A percentile compares a stretch with the other conserved stretches of the same genome.
These are phyloP conservation scores for Halcyon smyrnensis DNA, from an alignment of 2,797 vertebrate species.

Conservation along the genomic window DNA sequence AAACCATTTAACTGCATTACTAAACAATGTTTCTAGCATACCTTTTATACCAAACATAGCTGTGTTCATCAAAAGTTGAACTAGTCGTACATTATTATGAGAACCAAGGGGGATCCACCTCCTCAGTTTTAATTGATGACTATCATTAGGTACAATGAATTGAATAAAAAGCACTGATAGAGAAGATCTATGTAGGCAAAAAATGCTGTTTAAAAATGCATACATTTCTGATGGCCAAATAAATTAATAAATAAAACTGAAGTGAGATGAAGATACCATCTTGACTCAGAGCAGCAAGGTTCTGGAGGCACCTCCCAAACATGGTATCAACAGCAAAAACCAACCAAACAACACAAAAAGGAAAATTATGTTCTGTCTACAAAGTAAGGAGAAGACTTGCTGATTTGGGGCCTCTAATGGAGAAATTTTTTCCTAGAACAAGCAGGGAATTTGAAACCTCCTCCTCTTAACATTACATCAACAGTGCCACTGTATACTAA, in stretches of 20 bases:
- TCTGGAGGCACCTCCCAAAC: neutral
- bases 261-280: neutral
- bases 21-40: neutral
- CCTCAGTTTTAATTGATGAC: neutral
- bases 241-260: too few species aligned
- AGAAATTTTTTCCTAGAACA: neutral
- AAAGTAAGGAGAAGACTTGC: neutral
- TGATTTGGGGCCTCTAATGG: neutral
- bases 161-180: neutral
- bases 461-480: neutral
- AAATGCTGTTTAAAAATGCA: neutral
- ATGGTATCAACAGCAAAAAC: neutral
- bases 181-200: neutral
- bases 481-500: neutral
- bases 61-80: slow-evolving; percentile 10
- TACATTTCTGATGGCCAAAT: neutral
- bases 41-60: neutral
- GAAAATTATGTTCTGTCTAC: neutral
- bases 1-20: neutral
- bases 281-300: neutral
- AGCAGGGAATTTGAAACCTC: neutral
- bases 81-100: neutral
- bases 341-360: neutral
- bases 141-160: neutral
- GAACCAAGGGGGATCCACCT: neutral